Conservation (phyloP, 2,888 invertebrate genomes). For the Hartigia nigra region DNA sequence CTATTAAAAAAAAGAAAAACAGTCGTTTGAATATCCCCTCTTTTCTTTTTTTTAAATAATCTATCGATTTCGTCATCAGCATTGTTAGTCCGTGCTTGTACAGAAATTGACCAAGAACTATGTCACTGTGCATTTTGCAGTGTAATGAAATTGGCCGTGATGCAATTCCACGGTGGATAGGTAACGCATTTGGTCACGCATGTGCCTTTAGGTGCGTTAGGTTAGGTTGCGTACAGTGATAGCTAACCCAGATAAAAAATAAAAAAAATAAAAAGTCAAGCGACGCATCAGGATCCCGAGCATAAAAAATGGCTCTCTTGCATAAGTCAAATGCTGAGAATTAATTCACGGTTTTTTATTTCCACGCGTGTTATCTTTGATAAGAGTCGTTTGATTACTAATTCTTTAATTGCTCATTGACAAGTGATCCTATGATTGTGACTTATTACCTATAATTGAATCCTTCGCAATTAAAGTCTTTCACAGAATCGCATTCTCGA, state of each 20-base stretch:
- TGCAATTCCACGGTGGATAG: conserved; percentile 33
- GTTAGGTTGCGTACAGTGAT: conserved; percentile 17
- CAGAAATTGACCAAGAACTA: conserved; percentile 4
- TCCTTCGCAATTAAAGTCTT: conserved; percentile 82
- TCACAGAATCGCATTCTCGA: conserved; percentile 79
- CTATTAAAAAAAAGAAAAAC: background rate
- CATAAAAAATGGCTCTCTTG: conserved; percentile 25
- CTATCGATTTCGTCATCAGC: background rate
- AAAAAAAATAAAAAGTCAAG: conserved; percentile 4
- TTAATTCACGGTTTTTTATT: background rate
- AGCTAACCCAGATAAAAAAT: conserved; percentile 35
- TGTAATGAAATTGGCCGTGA: conserved; percentile 40
- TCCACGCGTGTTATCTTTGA: background rate
- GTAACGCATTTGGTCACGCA: conserved; percentile 29
- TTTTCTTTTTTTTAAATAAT: background rate
- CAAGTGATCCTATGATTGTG: background rate
- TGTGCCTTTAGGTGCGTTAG: conserved; percentile 9
- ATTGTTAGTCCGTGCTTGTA: background rate
- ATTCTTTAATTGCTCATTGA: background rate
- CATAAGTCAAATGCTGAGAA: background rate
- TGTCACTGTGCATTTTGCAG: conserved; percentile 13
- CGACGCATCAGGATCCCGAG: conserved; percentile 24
- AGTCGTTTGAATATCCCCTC: background rate
- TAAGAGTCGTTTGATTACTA: background rate
- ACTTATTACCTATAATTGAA: conserved; percentile 79